Evolutionary conservation across 2,888 invertebrate species (phyloP), one percentile per base, ranked within the genome.

Genomic region (Athalia circularis): DNA sequence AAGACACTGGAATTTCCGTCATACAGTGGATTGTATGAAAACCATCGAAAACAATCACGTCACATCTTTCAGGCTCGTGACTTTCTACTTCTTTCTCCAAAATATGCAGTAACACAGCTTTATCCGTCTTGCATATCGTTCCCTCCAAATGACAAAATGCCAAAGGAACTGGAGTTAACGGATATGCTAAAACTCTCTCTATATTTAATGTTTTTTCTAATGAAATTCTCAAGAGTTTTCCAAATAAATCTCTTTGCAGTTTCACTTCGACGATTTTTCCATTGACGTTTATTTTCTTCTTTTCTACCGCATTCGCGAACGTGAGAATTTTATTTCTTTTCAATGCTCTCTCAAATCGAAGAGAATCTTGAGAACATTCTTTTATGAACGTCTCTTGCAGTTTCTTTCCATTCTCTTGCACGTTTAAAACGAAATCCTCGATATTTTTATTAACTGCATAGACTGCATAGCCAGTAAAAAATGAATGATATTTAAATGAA

Each of bases 131-230:
- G 47, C 79, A 65, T 11, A 83, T 82, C 8, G 77, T 68, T 11
- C 83, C 81, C 65, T 83, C 82, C n/a, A 79, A 15, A 70, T 83
- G 81, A 74, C 80, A 81, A 48, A 83, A 29, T 9, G 81, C 59
- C 50, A 80, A 57, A 43, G 81, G 82, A 15, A 82, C 75, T 65
- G 83, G 81, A 11, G 82, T 81, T 43, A 82, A 50, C 8, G 82
- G 82, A 52, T 81, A 81, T 43, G 68, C 7, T 13, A 83, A 61
- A 13, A 81, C 78, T 79, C 78, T 79, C 43, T 72, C 81, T 43
- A 83, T 52, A 64, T 81, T 78, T n/a, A 43, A 82, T 65, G 15
- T 65, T 75, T 61, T 81, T 15, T 79, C 43, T 11, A 1, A 11
- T 1, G n/a, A n/a, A 6, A 54, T 54, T 29, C 15, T 29, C 43